Percentiles rank a stretch among this genome's conserved stretches.
Evolutionary conservation across 2,797 vertebrate genomes (phyloP).

Genomic region (Crocidura indochinensis): DNA sequence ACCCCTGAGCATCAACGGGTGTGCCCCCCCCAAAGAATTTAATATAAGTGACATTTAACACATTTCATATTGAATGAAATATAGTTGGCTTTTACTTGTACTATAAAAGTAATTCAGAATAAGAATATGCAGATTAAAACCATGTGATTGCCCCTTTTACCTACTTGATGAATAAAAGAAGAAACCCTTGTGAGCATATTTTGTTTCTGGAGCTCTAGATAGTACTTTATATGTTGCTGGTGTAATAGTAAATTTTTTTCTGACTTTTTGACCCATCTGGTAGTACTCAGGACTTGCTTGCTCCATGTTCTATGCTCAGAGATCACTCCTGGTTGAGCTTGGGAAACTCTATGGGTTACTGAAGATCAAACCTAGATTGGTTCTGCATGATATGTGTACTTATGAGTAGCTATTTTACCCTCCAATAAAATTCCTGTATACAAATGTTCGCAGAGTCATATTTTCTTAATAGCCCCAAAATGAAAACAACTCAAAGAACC

Average conservation of each 20-base stretch:
- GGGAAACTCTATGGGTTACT: too few species aligned
- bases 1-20: too few species aligned
- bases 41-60: background rate
- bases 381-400: background rate
- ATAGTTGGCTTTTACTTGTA: background rate
- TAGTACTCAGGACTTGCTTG: too few species aligned
- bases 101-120: conserved; percentile 45
- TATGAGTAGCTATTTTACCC: too few species aligned
- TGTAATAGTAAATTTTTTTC: background rate
- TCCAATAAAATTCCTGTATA: too few species aligned
- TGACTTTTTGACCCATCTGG: too few species aligned
- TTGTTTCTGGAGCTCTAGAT: conserved; percentile 17
- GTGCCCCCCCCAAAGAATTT: background rate
- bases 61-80: conserved; percentile 53
- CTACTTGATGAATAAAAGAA: background rate
- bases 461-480: too few species aligned
- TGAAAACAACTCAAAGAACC: too few species aligned
- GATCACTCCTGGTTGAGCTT: too few species aligned
- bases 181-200: background rate
- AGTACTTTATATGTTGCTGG: background rate
- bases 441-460: too few species aligned
- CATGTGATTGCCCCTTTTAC: background rate
- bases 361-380: too few species aligned
- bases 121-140: conserved; percentile 64
- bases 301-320: too few species aligned